Evolutionary conservation across 2,888 invertebrate species (phyloP).

Genomic region (Sinohyriopsis cumingii): DNA sequence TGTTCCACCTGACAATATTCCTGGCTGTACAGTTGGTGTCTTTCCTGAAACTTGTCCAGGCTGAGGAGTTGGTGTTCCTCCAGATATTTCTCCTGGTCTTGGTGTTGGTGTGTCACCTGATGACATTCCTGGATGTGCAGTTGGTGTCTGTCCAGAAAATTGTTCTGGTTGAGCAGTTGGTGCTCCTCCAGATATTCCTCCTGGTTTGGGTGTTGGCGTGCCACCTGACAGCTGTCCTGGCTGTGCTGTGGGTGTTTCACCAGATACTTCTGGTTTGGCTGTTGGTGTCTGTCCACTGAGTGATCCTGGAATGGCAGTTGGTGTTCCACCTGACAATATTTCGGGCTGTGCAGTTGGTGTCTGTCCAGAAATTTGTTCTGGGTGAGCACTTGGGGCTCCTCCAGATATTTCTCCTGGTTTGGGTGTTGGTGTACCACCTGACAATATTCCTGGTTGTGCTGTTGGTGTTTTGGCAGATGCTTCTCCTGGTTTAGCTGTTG

Average conservation of each 20-base stretch:
- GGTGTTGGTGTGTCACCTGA: conserved; percentile 16
- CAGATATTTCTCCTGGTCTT: conserved; percentile 9
- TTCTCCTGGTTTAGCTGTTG: conserved; percentile 20
- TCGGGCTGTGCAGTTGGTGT: conserved; percentile 9
- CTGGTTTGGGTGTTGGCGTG: conserved; percentile 34
- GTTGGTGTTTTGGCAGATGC: conserved; percentile 20
- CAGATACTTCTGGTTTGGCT: conserved; percentile 14
- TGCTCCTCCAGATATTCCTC: conserved; percentile 14
- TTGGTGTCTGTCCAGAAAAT: conserved; percentile 21
- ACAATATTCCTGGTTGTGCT: conserved; percentile 11
- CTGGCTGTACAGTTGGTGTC: conserved; percentile 25
- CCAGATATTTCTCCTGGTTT: conserved; percentile 25
- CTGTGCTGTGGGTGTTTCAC: conserved; percentile 15
- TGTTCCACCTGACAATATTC: conserved; percentile 8
- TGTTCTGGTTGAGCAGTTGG: conserved; percentile 27
- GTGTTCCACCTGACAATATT: conserved; percentile 13
- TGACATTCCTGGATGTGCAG: conserved; percentile 1
- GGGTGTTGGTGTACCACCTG: conserved; percentile 26
- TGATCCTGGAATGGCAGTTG: conserved; percentile 20
- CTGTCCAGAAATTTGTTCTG: conserved; percentile 16
- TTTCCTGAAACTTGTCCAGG: conserved; percentile 16
- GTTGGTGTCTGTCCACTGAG: conserved; percentile 22
- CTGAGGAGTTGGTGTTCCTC: conserved; percentile 18
- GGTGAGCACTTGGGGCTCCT: conserved; percentile 25
- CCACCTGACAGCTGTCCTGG: conserved; percentile 14